Conservation (phyloP, 2,113 vertebrate species). For the Falco punctatus region DNA sequence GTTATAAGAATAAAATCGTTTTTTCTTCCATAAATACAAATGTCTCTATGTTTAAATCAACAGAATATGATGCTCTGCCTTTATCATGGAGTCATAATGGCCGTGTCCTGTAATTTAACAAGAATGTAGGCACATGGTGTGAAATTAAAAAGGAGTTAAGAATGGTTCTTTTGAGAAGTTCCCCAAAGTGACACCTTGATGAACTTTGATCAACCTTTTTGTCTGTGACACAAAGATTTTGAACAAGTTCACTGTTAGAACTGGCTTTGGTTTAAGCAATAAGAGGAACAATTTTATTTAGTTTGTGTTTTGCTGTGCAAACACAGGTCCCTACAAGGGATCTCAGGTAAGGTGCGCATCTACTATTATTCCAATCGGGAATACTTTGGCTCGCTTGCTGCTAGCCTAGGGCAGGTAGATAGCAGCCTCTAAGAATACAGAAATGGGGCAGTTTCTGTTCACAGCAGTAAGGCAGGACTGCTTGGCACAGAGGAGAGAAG, state of each 20-base stretch:
- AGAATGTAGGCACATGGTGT: not conserved
- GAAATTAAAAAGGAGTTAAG: not conserved
- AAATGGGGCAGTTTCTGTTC: not conserved
- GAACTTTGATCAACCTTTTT: not conserved
- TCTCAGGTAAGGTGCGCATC: not conserved
- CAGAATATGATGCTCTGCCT: not conserved
- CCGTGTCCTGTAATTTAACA: not conserved
- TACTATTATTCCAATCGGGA: not conserved
- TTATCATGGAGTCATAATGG: not conserved
- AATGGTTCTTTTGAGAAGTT: not conserved
- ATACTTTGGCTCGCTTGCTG: not conserved
- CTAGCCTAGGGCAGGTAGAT: not conserved
- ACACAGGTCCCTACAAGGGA: not conserved
- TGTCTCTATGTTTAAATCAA: not conserved
- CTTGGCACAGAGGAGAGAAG: not conserved
- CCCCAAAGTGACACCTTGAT: not conserved
- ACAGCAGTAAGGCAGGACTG: not conserved
- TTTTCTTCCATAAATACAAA: not conserved
- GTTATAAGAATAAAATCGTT: not conserved
- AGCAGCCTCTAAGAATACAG: not conserved
- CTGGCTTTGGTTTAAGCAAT: not conserved
- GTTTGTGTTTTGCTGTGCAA: not conserved
- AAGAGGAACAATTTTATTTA: not conserved
- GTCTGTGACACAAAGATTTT: not conserved
- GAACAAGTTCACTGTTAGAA: not conserved